A percentile compares a stretch with the other conserved stretches of the same genome.
Conservation (phyloP, 2,113 vertebrate species). For the Oreocharis arfaki region DNA sequence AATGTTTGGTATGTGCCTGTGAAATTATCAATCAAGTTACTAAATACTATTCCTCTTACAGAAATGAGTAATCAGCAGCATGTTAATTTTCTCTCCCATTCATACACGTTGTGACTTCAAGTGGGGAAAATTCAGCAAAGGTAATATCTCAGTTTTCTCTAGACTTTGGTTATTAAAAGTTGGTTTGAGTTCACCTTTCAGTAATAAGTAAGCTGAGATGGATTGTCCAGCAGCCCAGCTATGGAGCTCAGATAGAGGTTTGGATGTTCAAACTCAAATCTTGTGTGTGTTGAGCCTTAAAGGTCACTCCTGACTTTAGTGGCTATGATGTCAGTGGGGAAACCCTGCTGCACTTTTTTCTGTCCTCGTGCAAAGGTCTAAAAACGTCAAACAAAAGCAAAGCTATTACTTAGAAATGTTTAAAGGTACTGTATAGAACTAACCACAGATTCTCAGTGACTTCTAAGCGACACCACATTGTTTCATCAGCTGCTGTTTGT, state of each 20-base stretch:
- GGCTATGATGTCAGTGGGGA: constrained; percentile 46
- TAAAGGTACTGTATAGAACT: not conserved
- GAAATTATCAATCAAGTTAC: not conserved
- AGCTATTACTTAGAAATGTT: not conserved
- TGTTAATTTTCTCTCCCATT: not conserved
- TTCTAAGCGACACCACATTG: not conserved
- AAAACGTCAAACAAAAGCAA: not conserved
- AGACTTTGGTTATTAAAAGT: not conserved
- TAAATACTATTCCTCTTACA: not conserved
- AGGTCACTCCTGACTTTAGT: constrained; percentile 13
- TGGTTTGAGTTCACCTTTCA: constrained; percentile 8
- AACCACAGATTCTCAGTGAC: not conserved
- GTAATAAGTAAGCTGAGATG: not conserved
- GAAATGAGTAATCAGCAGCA: not conserved
- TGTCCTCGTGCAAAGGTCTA: not conserved
- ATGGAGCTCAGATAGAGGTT: not conserved
- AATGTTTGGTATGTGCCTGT: not conserved
- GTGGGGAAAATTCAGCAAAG: not conserved
- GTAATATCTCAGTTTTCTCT: not conserved
- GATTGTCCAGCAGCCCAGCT: not conserved
- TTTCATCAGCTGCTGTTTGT: not conserved
- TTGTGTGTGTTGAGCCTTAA: not conserved
- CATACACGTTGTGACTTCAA: not conserved
- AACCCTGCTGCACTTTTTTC: constrained; percentile 12
- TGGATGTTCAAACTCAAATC: not conserved